Percentiles rank a stretch among this genome's conserved stretches.
Evolutionary conservation across 1,140 invertebrate species (phyloP).

Genomic region (Cylas formicarius): DNA sequence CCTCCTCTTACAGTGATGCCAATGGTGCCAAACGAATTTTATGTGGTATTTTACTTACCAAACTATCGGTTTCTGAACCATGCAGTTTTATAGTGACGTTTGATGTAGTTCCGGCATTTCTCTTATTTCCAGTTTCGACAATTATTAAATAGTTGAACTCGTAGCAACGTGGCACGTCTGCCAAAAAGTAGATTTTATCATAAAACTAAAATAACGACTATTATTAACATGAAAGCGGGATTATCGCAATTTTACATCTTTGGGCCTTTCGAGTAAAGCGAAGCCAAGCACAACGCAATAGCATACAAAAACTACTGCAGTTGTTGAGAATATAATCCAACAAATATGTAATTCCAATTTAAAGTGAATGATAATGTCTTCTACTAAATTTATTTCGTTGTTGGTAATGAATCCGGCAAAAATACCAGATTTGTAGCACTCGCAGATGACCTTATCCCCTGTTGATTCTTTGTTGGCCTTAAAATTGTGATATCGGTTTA

Average conservation of each 20-base stretch:
- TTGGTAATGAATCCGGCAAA: conserved; percentile 10
- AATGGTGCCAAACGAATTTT: too few relatives aligned
- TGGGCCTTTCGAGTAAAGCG: conserved; percentile 1
- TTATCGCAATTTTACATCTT: conserved; percentile 7
- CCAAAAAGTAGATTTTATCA: conserved; percentile 18
- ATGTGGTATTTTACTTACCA: too few relatives aligned
- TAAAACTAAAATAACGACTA: conserved; percentile 10
- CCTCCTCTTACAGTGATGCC: too few relatives aligned
- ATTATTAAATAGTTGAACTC: conserved; percentile 25
- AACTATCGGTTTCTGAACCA: conserved; percentile 21
- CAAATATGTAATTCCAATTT: conserved; percentile 13
- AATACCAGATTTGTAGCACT: conserved; percentile 13
- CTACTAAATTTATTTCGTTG: conserved; percentile 12
- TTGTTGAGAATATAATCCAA: conserved; percentile 20
- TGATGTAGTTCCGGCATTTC: conserved; percentile 26
- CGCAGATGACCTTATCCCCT: conserved; percentile 9
- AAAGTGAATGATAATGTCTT: conserved; percentile 9
- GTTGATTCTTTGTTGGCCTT: too few relatives aligned
- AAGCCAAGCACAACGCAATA: conserved; percentile 15
- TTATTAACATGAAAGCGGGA: not conserved
- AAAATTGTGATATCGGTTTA: too few relatives aligned
- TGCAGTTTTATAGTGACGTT: conserved; percentile 24
- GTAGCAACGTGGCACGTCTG: conserved; percentile 22
- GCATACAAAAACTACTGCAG: conserved; percentile 10
- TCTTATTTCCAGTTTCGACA: conserved; percentile 24